Conservation (phyloP, 37 sponge, comb jelly and placozoan genomes). For the Cladorhizidae sp. region DNA sequence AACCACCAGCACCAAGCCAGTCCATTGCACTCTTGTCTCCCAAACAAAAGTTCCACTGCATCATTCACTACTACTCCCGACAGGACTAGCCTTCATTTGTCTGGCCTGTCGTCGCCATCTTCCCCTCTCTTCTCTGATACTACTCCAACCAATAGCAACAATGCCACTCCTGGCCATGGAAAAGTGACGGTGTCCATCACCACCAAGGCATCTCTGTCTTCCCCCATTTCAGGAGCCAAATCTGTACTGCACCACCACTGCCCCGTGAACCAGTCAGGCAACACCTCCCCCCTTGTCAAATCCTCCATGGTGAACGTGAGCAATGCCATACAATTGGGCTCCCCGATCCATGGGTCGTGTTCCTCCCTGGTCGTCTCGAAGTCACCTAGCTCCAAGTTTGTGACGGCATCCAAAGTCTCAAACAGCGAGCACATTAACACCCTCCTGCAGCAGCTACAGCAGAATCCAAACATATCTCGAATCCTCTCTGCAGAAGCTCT, state of each 20-base stretch:
- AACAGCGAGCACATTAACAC: constrained; percentile 10
- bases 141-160: background rate
- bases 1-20: background rate
- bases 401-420: constrained; percentile 54
- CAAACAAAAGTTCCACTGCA: background rate
- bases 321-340: background rate
- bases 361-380: constrained; percentile 12
- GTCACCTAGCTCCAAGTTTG: constrained; percentile 51
- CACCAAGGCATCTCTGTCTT: background rate
- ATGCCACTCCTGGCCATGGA: background rate
- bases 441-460: constrained; percentile 42
- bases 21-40: background rate
- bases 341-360: background rate
- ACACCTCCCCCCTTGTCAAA: constrained; percentile 37
- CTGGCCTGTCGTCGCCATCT: background rate
- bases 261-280: background rate
- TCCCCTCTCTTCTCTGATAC: background rate
- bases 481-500: constrained; percentile 9
- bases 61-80: background rate
- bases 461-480: constrained; percentile 18
- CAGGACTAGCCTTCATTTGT: background rate
- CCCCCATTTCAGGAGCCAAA: constrained; percentile 12
- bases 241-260: constrained; percentile 9
- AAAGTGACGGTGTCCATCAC: background rate
- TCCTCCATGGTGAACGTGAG: background rate